Base-by-base conservation (phyloP, 2,888 invertebrate genomes). In the Dolomedes plantarius region DNA sequence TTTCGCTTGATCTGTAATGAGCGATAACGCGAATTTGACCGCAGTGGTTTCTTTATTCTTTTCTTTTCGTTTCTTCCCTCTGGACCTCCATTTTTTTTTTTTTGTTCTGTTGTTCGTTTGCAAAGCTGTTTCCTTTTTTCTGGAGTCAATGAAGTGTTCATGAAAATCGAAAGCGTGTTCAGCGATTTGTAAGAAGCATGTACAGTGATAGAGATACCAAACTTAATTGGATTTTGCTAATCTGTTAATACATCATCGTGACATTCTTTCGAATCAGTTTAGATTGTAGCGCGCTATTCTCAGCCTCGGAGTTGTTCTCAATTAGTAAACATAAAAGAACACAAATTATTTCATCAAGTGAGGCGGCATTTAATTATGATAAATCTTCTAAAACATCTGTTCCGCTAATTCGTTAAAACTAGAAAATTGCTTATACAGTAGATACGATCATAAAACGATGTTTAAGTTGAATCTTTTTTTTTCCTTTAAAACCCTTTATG, bases 1-100 rank as follows among this genome's bases (percentile, higher is more conserved):
- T 77, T 68, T 23, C 19, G 50, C 56, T 39, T 31, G 62, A 78
- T 77, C 68, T 19, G 29, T 67, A 68, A 77, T 56, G 56, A 50
- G 50, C 27, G 68, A 65, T 67, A 76, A 76, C 29, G 67, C n/a
- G 36, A 67, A 67, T 31, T 32, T 67, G 36, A 67, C 67, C 23
- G 67, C 67, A 29, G 56, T 23, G 19, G 56, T 56, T 56, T 36
- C 9, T 36, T 36, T 9, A 7, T 56, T 56, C 56, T 56, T 23
- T 46, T 46, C 16, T 16, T 13, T 36, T 36, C 36, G 7, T 36
- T 36, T 36, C 11, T 5, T 36, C 36, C 6, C 36, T 5, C 36
- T 36, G 36, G n/a, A n/a, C n/a, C n/a, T n/a, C n/a, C n/a, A n/a
- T 46, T 16, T 46, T 16, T 11, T 46, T 9, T 16, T 16, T 16